Percentiles rank a stretch among this genome's conserved stretches.
These are phyloP conservation scores for Prionailurus viverrinus DNA, from an alignment of 2,113 vertebrate genomes.

Conservation along the genomic window DNA sequence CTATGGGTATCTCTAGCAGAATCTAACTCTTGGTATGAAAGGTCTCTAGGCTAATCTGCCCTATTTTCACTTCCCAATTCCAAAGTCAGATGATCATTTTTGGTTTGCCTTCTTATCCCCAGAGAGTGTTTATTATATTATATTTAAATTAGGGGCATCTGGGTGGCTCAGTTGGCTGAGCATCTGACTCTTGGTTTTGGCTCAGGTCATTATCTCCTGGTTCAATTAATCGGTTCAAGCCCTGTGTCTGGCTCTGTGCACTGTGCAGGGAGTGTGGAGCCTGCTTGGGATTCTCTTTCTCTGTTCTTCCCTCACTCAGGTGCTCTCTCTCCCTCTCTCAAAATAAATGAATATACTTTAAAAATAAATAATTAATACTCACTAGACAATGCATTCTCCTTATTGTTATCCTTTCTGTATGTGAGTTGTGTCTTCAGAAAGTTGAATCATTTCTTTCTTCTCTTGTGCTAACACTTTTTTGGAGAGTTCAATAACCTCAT, in stretches of 20 bases:
- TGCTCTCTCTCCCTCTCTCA: no score
- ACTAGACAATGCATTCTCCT: background rate
- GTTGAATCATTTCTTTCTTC: background rate
- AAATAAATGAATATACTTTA: no score
- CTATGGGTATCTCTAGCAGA: background rate
- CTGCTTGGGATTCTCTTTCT: no score
- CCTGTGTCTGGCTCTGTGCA: no score
- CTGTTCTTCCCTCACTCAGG: no score
- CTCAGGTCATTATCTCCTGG: no score
- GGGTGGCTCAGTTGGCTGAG: no score
- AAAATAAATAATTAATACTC: background rate
- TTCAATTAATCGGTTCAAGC: no score
- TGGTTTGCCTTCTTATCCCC: background rate
- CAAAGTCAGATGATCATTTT: conserved; percentile 43
- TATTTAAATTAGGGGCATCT: background rate
- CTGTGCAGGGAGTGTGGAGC: no score
- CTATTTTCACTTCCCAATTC: background rate
- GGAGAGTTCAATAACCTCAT: background rate
- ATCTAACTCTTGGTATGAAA: background rate
- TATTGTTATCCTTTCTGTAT: background rate
- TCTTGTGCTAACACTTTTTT: conserved; percentile 15
- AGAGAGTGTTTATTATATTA: background rate
- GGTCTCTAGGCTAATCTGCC: background rate
- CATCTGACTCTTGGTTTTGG: no score
- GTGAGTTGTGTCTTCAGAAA: background rate